A percentile compares a stretch with the other conserved stretches of the same genome.
Evolutionary conservation across 2,888 invertebrate genomes (phyloP).

Genomic region (Ophion ventricosus): DNA sequence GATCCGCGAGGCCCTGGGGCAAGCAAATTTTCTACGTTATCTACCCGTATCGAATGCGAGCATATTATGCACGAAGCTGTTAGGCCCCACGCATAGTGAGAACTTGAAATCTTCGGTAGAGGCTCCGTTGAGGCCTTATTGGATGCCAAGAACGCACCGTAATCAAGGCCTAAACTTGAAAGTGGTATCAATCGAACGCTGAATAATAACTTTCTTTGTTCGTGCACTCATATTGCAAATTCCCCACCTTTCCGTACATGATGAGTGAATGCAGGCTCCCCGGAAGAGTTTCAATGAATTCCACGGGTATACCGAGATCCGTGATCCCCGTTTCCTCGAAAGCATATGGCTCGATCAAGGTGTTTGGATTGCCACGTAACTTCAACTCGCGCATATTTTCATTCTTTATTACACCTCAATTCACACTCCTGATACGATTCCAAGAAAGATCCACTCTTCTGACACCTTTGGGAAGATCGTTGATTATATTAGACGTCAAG

Average conservation of each 20-base stretch:
- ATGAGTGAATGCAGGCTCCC: constrained; percentile 46
- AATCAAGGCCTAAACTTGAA: neutral
- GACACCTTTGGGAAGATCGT: constrained; percentile 72
- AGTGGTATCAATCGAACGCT: too few relatives aligned
- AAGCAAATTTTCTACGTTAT: neutral
- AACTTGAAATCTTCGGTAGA: neutral
- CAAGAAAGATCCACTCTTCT: constrained; percentile 66
- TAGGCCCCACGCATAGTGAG: neutral
- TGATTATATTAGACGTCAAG: constrained; percentile 72
- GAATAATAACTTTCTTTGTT: neutral
- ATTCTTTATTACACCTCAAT: constrained; percentile 72
- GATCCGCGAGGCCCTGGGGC: neutral
- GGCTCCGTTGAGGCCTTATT: neutral
- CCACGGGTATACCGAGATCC: neutral
- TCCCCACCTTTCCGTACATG: neutral
- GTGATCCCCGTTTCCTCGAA: constrained; percentile 77
- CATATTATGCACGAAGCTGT: neutral
- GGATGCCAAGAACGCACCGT: too few relatives aligned
- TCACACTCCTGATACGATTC: constrained; percentile 70
- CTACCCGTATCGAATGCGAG: neutral
- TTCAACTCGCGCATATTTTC: constrained; percentile 78
- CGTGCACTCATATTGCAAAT: neutral
- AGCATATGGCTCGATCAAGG: constrained; percentile 79
- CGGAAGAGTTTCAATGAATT: neutral
- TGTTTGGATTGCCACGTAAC: constrained; percentile 80